Conservation (phyloP, 2,888 invertebrate genomes). For the Caradrina kadenii region DNA sequence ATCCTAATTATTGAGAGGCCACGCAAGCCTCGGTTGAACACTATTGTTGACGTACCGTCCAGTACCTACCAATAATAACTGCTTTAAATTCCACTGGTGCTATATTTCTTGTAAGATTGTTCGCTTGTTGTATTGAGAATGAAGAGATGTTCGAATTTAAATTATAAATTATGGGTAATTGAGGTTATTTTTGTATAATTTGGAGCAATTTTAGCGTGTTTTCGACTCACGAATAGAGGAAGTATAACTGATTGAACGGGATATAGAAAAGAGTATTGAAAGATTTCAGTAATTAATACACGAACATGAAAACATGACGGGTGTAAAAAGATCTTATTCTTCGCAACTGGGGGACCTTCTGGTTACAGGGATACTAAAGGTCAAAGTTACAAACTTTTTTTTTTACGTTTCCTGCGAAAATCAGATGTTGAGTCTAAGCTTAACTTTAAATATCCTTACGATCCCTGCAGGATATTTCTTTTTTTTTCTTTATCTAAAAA, state of each 20-base stretch:
- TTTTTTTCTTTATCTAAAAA: too few species aligned
- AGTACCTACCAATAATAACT: conserved; percentile 65
- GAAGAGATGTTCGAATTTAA: not conserved
- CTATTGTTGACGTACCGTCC: conserved; percentile 74
- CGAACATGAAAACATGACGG: too few species aligned
- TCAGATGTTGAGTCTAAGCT: too few species aligned
- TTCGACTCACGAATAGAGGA: rapidly evolving
- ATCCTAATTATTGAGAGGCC: conserved; percentile 89
- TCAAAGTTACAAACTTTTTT: too few species aligned
- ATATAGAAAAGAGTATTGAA: not conserved
- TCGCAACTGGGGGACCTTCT: too few species aligned
- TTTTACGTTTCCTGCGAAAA: too few species aligned
- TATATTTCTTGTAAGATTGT: conserved; percentile 25
- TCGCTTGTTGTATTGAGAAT: not conserved
- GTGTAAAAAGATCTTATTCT: too few species aligned
- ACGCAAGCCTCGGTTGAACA: conserved; percentile 70
- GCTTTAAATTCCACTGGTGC: conserved; percentile 56
- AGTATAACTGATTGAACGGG: not conserved
- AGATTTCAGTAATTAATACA: not conserved
- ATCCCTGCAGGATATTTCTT: too few species aligned
- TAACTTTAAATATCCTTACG: too few species aligned
- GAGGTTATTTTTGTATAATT: not conserved
- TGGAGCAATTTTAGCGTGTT: not conserved
- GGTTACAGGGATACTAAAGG: too few species aligned
- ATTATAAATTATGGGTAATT: not conserved